Evolutionary conservation across 1,140 invertebrate genomes (phyloP), one percentile per base, ranked within the genome.

Genomic region (Bombus huntii): DNA sequence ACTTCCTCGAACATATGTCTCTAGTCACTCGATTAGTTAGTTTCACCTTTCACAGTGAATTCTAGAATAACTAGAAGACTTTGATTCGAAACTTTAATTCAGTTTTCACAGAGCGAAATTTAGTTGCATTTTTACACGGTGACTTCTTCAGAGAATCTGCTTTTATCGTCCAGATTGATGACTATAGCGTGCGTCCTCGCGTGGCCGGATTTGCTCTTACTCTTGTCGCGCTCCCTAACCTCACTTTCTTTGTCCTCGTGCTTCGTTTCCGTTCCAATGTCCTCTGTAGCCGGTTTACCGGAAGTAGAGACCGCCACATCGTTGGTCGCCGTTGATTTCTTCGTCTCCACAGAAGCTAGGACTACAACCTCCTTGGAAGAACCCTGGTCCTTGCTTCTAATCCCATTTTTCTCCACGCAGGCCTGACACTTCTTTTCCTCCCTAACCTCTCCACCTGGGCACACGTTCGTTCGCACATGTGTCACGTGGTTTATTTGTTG

Each of bases 111-210:
- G 44, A 25, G 22, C 3, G 10, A 25, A 31, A 9, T 34, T 18
- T 66, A 18, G 2, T 18, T 25, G 15, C 2, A n/a, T 31, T 9
- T 34, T 96, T 96, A 98, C 85, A 98, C 97, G 57, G 97, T 97
- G 72, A 97, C 97, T 94, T 98, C 97, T 93, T 98, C 97, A 10
- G 97, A 97, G 92, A 97, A 97, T 81, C 97, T 95, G 92, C 96
- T 97, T 91, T 97, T 97, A 94, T 98, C 97, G 88, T 97, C 97
- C 88, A 97, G 94, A 94, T 97, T 97, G 80, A 98, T 97, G 89
- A 97, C 96, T 90, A 97, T 97, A 8, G 97, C 96, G 90, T 97
- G 97, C 76, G 97, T 97, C 84, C 96, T 96, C 15, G 97, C 96
- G 89, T 97, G 97, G 0, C 96, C 97, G 8, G 97, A 97, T 92